These are phyloP conservation scores for Leptarthrus brevirostris DNA, from an alignment of 2,888 invertebrate species.

Conservation along the genomic window DNA sequence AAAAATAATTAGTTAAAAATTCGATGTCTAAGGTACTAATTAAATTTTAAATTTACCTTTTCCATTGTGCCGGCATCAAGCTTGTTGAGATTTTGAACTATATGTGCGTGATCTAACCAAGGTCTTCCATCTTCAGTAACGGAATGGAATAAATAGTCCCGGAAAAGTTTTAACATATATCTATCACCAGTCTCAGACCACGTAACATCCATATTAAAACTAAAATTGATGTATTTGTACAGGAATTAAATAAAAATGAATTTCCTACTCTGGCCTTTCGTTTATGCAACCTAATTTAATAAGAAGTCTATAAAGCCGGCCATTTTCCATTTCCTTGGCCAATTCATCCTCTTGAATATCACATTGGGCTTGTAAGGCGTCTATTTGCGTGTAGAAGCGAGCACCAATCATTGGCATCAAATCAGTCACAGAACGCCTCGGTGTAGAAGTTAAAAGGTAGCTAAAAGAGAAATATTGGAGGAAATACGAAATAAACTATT, in stretches of 20 bases:
- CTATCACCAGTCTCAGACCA: conserved; percentile 99
- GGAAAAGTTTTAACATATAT: conserved; percentile 97
- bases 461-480: conserved; percentile 66
- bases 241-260: conserved; percentile 46
- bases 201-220: conserved; percentile 89
- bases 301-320: conserved; percentile 88
- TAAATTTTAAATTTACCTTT: conserved; percentile 73
- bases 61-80: conserved; percentile 84
- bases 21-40: too few relatives aligned
- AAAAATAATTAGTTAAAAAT: too few relatives aligned
- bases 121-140: conserved; percentile 92
- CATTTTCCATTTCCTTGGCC: conserved; percentile 94
- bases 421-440: conserved; percentile 87
- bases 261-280: conserved; percentile 90
- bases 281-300: conserved; percentile 94
- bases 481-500: conserved; percentile 4
- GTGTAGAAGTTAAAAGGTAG: conserved; percentile 77
- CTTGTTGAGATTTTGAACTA: conserved; percentile 93
- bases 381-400: conserved; percentile 95
- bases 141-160: conserved; percentile 97
- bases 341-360: conserved; percentile 93
- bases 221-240: conserved; percentile 64
- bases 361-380: conserved; percentile 86
- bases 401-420: conserved; percentile 99
- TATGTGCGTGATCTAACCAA: conserved; percentile 96